phyloP scores from a whole-genome alignment of 92 coral and sea anemone genomes.

The Porites rus region DNA sequence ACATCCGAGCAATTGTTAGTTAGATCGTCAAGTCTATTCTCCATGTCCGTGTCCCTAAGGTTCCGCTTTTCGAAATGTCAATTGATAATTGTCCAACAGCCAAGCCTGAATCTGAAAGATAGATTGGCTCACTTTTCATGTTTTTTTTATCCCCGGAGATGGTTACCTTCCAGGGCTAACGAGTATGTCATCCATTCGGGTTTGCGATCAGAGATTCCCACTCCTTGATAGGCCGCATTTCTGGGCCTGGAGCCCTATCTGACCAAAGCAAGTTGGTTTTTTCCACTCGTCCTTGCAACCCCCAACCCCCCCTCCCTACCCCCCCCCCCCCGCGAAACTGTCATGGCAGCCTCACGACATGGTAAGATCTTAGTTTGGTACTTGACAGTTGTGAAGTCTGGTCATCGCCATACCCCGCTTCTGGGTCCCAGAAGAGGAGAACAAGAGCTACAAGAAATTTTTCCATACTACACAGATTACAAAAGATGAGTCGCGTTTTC shows the following conservation, averaged over 20 bases:
- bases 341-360: not conserved
- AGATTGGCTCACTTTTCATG: slow-evolving; percentile 1
- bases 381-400: no score
- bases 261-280: slow-evolving; percentile 1
- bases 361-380: slow-evolving; percentile 10
- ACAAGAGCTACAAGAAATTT: no score
- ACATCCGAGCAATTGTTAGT: not conserved
- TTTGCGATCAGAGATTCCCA: not conserved
- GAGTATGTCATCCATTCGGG: slow-evolving; percentile 1
- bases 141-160: not conserved
- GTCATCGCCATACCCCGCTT: no score
- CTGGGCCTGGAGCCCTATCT: not conserved
- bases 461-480: no score
- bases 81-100: not conserved
- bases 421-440: no score
- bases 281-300: no score
- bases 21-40: not conserved
- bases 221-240: not conserved
- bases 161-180: slow-evolving; percentile 10
- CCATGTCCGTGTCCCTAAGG: not conserved
- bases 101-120: not conserved
- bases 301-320: no score
- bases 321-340: not conserved
- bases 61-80: not conserved
- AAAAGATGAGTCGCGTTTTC: no score